Evolutionary conservation across 2,113 vertebrate genomes (phyloP).

Genomic region (Microcebus griseorufus): DNA sequence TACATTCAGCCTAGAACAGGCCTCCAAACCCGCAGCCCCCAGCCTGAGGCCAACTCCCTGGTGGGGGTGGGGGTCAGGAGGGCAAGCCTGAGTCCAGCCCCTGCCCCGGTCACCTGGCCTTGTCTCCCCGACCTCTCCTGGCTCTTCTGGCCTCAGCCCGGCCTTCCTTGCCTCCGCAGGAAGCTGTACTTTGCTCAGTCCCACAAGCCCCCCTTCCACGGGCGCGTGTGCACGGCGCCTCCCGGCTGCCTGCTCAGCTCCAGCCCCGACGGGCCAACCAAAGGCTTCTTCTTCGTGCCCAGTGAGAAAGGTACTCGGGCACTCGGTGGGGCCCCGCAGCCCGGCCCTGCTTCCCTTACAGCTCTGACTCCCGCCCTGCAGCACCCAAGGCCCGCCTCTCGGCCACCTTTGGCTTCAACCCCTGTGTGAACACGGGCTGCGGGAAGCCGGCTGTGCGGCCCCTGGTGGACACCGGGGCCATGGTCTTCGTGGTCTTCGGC

Average conservation of each 20-base stretch:
- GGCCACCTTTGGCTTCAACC: slow-evolving; percentile 94
- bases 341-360: rapidly evolving
- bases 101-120: rapidly evolving
- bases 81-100: rapidly evolving
- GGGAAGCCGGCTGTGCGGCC: slow-evolving; percentile 94
- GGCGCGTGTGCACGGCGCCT: slow-evolving; percentile 90
- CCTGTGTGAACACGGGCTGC: slow-evolving; percentile 89
- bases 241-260: slow-evolving; percentile 93
- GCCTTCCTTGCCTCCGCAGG: slow-evolving; percentile 83
- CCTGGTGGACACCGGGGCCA: slow-evolving; percentile 96
- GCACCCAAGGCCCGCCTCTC: slow-evolving; percentile 82
- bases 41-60: background rate
- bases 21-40: background rate
- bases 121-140: rapidly evolving
- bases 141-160: background rate
- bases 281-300: slow-evolving; percentile 92
- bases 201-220: slow-evolving; percentile 92
- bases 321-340: rapidly evolving
- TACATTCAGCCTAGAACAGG: rapidly evolving
- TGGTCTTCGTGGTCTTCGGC: slow-evolving; percentile 98
- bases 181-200: slow-evolving; percentile 94
- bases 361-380: background rate
- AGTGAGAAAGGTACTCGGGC: slow-evolving; percentile 87
- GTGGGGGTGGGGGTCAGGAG: no score
- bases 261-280: slow-evolving; percentile 91